Percentiles rank a stretch among this genome's conserved stretches.
Evolutionary conservation across 1,140 invertebrate genomes (phyloP).

Genomic region (Formica selysi): DNA sequence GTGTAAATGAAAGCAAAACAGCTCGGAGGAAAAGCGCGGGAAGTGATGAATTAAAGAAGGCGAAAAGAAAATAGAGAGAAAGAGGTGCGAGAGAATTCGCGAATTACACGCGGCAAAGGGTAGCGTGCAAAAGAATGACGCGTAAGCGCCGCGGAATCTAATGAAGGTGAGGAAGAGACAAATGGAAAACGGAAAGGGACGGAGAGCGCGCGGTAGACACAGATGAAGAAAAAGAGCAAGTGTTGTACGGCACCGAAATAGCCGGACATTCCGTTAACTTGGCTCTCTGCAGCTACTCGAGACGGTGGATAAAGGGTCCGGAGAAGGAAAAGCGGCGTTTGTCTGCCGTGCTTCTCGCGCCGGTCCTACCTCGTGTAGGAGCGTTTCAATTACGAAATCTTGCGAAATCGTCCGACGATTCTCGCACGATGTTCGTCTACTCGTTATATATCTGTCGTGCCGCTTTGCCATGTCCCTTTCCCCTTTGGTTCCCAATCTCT

Average conservation of each 20-base stretch:
- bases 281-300: constrained; percentile 67
- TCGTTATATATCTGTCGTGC: constrained; percentile 69
- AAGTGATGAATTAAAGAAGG: constrained; percentile 52
- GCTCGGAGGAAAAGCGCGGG: not conserved
- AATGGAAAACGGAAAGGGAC: constrained; percentile 51
- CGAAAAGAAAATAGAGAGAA: constrained; percentile 10
- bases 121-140: constrained; percentile 39
- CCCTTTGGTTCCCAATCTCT: not conserved
- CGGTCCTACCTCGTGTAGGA: constrained; percentile 60
- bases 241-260: constrained; percentile 73
- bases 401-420: constrained; percentile 71
- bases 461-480: constrained; percentile 25
- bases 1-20: constrained; percentile 39
- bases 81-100: not conserved
- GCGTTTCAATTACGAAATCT: constrained; percentile 78
- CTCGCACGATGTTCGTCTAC: constrained; percentile 66
- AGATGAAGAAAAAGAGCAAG: constrained; percentile 40
- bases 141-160: constrained; percentile 44
- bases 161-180: constrained; percentile 55
- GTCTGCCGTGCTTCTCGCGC: constrained; percentile 65
- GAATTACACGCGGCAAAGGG: constrained; percentile 48
- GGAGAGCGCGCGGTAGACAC: constrained; percentile 18
- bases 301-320: constrained; percentile 66
- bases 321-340: constrained; percentile 60
- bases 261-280: constrained; percentile 78